These are phyloP conservation scores for Geophilus truncorum DNA, from an alignment of 2,888 invertebrate genomes.

Conservation along the genomic window DNA sequence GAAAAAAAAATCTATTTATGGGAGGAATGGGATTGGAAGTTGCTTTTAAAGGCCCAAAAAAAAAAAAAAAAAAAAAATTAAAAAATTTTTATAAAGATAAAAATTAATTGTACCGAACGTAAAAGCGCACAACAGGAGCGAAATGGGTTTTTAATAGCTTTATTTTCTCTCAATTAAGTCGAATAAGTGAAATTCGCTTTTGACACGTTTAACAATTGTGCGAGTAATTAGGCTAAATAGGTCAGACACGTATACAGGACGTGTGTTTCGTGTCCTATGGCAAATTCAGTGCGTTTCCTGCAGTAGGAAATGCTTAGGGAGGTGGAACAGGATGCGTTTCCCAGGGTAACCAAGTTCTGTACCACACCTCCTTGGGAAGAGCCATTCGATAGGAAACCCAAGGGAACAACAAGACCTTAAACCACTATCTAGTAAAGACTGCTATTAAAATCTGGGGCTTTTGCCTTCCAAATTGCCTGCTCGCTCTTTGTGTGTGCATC, in stretches of 20 bases:
- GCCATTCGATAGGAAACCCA: slow-evolving; percentile 10
- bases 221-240: neutral
- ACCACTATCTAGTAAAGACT: neutral
- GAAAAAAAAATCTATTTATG: neutral
- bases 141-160: neutral
- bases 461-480: neutral
- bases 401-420: neutral
- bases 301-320: neutral
- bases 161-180: neutral
- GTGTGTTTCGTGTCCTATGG: slow-evolving; percentile 5
- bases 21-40: too few relatives aligned
- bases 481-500: neutral
- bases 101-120: too few relatives aligned
- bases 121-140: too few relatives aligned
- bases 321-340: slow-evolving; percentile 9
- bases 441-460: neutral
- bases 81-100: too few relatives aligned
- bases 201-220: neutral
- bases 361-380: slow-evolving; percentile 10
- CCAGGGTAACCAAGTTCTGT: neutral
- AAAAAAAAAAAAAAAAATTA: too few relatives aligned
- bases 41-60: too few relatives aligned
- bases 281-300: neutral
- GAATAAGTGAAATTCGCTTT: neutral
- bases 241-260: neutral